Percentiles rank a stretch among this genome's conserved stretches.
Conservation (phyloP, 2,888 invertebrate genomes). For the Drosophila planitibia region DNA sequence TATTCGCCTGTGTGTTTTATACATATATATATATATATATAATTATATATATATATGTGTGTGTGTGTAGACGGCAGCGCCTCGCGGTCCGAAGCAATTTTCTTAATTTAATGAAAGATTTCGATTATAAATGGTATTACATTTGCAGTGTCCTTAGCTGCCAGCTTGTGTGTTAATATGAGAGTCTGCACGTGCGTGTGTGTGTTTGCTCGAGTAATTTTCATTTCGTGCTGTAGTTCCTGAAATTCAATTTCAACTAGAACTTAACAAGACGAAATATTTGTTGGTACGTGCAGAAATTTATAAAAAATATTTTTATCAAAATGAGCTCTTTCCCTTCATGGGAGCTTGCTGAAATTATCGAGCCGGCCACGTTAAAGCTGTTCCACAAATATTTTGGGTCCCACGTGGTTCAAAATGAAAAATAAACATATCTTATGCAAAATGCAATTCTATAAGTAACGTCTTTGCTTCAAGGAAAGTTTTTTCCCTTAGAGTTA, state of each 20-base stretch:
- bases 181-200: not conserved
- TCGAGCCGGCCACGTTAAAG: constrained; percentile 22
- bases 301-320: constrained; percentile 32
- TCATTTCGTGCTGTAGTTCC: constrained; percentile 28
- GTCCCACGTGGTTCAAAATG: not conserved
- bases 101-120: constrained; percentile 80
- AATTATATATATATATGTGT: not conserved
- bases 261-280: constrained; percentile 45
- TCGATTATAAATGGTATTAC: constrained; percentile 74
- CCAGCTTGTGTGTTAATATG: constrained; percentile 4
- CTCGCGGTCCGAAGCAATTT: constrained; percentile 63
- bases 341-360: constrained; percentile 34
- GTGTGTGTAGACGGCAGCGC: constrained; percentile 23
- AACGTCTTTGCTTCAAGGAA: not conserved
- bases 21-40: not conserved
- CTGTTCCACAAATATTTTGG: not conserved
- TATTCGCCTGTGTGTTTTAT: constrained; percentile 28
- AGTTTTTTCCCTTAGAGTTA: not conserved
- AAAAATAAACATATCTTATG: not conserved
- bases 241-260: constrained; percentile 46
- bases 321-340: constrained; percentile 29
- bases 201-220: constrained; percentile 16
- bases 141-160: constrained; percentile 54
- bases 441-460: not conserved
- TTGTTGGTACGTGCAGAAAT: constrained; percentile 48